Conservation (phyloP, 2,113 vertebrate genomes). For the Pachypanchax playfairii region DNA sequence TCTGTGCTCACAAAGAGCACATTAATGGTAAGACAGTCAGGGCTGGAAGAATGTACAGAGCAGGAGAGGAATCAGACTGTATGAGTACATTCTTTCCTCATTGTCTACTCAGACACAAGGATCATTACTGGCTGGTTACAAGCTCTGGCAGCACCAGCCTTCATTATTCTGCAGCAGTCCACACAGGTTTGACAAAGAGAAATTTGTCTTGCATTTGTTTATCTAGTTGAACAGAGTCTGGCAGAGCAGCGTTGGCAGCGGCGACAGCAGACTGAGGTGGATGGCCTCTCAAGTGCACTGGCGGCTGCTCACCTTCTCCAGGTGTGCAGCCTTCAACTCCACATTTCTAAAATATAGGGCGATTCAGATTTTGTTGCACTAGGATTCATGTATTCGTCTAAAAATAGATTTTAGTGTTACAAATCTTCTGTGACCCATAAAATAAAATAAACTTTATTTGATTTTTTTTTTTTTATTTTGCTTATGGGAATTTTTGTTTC, state of each 20-base stretch:
- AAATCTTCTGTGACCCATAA: background rate
- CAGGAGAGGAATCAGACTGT: conserved; percentile 44
- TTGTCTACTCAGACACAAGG: conserved; percentile 66
- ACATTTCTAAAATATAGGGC: too few relatives aligned
- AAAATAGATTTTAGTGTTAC: too few relatives aligned
- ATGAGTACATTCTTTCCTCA: conserved; percentile 65
- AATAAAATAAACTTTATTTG: background rate
- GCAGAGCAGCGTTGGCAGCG: conserved; percentile 39
- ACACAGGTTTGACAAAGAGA: conserved; percentile 75
- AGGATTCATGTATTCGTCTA: too few relatives aligned
- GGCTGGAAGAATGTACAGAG: conserved; percentile 51
- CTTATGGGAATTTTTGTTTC: conserved; percentile 16
- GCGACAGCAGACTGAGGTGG: conserved; percentile 39
- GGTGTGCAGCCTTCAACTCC: conserved; percentile 82
- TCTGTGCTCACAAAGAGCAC: conserved; percentile 48
- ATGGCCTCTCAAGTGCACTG: conserved; percentile 41
- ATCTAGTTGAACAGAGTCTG: conserved; percentile 70
- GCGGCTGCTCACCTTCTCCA: conserved; percentile 63
- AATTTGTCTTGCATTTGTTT: conserved; percentile 73
- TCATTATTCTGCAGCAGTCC: conserved; percentile 69
- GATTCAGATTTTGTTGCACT: too few relatives aligned
- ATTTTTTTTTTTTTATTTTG: too few relatives aligned
- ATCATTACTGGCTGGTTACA: conserved; percentile 72
- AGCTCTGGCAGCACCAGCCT: conserved; percentile 55
- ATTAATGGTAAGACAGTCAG: conserved; percentile 53